These are phyloP conservation scores for Eurytoma californica DNA, from an alignment of 2,888 invertebrate species.

Conservation along the genomic window DNA sequence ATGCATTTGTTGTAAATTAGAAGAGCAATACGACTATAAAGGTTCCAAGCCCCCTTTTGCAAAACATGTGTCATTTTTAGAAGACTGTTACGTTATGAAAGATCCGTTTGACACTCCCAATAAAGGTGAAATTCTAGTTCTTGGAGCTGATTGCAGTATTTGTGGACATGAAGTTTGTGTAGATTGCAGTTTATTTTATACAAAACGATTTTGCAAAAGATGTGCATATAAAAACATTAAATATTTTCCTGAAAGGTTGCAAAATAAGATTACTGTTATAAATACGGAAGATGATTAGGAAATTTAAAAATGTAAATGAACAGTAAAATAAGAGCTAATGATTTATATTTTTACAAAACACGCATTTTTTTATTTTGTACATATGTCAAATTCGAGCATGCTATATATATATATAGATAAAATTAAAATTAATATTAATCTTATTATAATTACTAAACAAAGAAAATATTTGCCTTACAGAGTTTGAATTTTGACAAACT, in stretches of 20 bases:
- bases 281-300: conserved; percentile 56
- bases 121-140: conserved; percentile 84
- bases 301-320: conserved; percentile 47
- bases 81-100: conserved; percentile 87
- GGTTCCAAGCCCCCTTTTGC: conserved; percentile 86
- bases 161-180: conserved; percentile 86
- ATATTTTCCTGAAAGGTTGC: conserved; percentile 83
- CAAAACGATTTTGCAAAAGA: conserved; percentile 82
- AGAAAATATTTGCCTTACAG: no score
- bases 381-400: conserved; percentile 35
- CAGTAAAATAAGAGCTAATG: conserved; percentile 40
- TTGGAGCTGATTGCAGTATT: conserved; percentile 85
- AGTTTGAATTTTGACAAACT: no score
- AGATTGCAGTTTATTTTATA: conserved; percentile 89
- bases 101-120: conserved; percentile 89
- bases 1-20: conserved; percentile 81
- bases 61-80: conserved; percentile 81
- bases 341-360: conserved; percentile 53
- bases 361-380: conserved; percentile 42
- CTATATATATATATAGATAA: conserved; percentile 13
- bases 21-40: conserved; percentile 85
- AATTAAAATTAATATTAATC: conserved; percentile 44
- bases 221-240: conserved; percentile 81
- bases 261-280: conserved; percentile 78
- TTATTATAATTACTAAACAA: no score